A percentile compares a stretch with the other conserved stretches of the same genome.
Evolutionary conservation across 2,113 vertebrate species (phyloP).

Genomic region (Ceyx cyanopectus): DNA sequence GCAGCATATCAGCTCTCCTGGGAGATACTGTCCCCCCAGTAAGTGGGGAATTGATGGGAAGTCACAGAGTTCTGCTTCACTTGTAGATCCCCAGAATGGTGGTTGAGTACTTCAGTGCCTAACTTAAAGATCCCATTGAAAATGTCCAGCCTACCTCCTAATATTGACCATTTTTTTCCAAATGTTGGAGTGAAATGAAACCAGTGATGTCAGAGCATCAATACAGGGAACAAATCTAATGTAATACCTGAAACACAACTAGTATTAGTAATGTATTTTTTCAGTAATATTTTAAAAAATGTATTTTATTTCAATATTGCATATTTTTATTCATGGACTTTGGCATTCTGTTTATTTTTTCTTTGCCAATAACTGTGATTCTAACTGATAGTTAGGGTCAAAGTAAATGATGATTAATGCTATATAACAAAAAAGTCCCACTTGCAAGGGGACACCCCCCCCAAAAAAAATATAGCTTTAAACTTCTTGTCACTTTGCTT

Average conservation of each 20-base stretch:
- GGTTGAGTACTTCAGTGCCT: not conserved
- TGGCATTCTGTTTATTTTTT: not conserved
- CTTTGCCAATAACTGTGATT: not conserved
- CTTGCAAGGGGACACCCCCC: not conserved
- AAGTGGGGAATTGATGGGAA: not conserved
- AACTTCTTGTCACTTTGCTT: not conserved
- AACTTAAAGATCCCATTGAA: not conserved
- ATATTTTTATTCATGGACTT: not conserved
- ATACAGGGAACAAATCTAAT: not conserved
- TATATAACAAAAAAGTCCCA: not conserved
- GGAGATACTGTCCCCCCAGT: not conserved
- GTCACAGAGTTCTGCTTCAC: not conserved
- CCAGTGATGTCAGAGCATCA: not conserved
- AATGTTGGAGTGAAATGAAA: not conserved
- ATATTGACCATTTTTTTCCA: not conserved
- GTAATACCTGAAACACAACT: not conserved
- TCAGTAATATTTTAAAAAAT: not conserved
- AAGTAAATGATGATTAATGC: not conserved
- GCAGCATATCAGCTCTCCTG: not conserved
- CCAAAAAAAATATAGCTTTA: not conserved
- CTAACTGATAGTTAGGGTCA: not conserved
- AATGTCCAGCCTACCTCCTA: not conserved
- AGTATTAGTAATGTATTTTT: not conserved
- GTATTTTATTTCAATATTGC: not conserved
- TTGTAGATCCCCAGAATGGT: not conserved